A percentile compares a stretch with the other conserved stretches of the same genome.
These are phyloP conservation scores for Choristoneura rosaceana DNA, from an alignment of 2,888 invertebrate species.

Conservation along the genomic window DNA sequence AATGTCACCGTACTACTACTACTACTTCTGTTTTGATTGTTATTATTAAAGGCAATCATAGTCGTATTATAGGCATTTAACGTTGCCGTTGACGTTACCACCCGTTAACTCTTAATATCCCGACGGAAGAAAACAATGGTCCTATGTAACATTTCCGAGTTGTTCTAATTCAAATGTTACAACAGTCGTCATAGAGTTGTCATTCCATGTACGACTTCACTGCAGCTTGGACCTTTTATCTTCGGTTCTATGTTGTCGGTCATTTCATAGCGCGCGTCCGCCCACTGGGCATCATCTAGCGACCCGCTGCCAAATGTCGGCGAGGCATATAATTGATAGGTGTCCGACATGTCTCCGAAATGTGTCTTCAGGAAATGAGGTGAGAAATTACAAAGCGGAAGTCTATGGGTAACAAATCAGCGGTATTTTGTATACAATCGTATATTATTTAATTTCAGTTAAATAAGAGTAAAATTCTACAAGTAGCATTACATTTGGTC, in stretches of 20 bases:
- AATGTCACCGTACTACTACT: too few species aligned
- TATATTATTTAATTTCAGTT: too few species aligned
- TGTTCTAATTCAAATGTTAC: background rate
- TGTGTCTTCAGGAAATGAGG: slow-evolving; percentile 6
- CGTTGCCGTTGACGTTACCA: background rate
- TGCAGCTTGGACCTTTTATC: background rate
- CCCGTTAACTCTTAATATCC: background rate
- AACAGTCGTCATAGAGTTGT: background rate
- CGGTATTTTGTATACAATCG: background rate
- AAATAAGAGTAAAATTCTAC: too few species aligned
- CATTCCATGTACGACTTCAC: background rate
- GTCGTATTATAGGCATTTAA: background rate
- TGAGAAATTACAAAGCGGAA: background rate
- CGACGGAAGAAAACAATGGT: background rate
- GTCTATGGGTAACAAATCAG: background rate
- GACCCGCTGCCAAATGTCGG: slow-evolving; percentile 22
- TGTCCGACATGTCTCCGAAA: slow-evolving; percentile 10
- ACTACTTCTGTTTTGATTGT: background rate
- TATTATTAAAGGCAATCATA: background rate
- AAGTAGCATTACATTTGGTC: too few species aligned
- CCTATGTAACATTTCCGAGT: background rate
- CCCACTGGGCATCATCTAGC: slow-evolving; percentile 25
- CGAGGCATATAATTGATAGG: slow-evolving; percentile 21
- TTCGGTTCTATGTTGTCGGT: background rate
- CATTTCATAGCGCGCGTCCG: slow-evolving; percentile 18